phyloP scores from a whole-genome alignment of 2,797 vertebrate species.

The Benthosema pterotum region DNA sequence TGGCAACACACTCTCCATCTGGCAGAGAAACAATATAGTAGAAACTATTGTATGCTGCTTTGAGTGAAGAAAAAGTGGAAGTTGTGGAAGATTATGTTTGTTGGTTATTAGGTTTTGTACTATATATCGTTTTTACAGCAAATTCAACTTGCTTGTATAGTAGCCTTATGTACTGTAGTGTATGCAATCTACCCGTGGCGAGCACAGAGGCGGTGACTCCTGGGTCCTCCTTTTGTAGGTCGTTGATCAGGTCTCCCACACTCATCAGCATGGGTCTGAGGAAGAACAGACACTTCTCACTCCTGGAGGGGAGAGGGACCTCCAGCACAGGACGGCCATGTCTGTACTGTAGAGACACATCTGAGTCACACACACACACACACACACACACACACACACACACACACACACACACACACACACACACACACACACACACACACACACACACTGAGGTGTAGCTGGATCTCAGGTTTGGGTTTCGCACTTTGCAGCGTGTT shows the following conservation, averaged over 20 bases:
- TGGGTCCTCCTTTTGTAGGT: conserved; percentile 87
- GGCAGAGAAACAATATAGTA: conserved; percentile 39
- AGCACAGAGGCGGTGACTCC: conserved; percentile 79
- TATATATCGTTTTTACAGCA: too few relatives aligned
- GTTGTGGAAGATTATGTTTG: too few relatives aligned
- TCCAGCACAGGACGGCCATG: conserved; percentile 87
- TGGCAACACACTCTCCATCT: conserved; percentile 85
- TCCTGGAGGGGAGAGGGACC: conserved; percentile 87
- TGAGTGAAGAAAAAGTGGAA: too few relatives aligned
- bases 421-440: conserved; percentile 41
- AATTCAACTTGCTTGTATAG: too few relatives aligned
- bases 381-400: conserved; percentile 43
- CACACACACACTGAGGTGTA: conserved; percentile 16
- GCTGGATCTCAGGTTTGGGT: background rate
- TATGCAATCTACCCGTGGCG: conserved; percentile 73
- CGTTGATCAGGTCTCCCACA: conserved; percentile 84
- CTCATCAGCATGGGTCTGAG: conserved; percentile 86
- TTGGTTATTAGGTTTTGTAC: too few relatives aligned
- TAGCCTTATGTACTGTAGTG: too few relatives aligned
- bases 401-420: conserved; percentile 40
- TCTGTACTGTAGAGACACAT: conserved; percentile 83
- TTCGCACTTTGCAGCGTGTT: background rate
- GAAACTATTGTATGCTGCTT: too few relatives aligned
- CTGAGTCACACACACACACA: conserved; percentile 65
- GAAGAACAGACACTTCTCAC: conserved; percentile 88